Percentiles rank a stretch among this genome's conserved stretches.
These are phyloP conservation scores for Pheosia tremula DNA, from an alignment of 2,888 invertebrate species.

Conservation along the genomic window DNA sequence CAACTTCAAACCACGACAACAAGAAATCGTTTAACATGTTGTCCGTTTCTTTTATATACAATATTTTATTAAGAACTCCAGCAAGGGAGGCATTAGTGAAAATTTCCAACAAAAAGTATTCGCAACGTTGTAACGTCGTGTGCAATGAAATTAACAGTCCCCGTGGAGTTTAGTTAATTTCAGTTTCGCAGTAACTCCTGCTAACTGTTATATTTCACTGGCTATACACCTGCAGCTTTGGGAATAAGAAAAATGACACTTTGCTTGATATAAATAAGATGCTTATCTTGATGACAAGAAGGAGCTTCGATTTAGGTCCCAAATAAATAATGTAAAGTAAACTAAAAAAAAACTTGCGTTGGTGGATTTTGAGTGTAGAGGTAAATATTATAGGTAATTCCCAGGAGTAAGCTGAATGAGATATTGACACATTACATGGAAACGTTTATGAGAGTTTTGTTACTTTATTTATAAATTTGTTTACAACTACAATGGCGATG, in stretches of 20 bases:
- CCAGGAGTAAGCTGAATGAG: conserved; percentile 10
- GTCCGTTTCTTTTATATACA: not conserved
- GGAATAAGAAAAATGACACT: conserved; percentile 4
- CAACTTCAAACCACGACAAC: not conserved
- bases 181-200: conserved; percentile 36
- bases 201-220: conserved; percentile 44
- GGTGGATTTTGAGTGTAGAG: no score
- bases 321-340: no score
- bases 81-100: conserved; percentile 20
- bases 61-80: conserved; percentile 24
- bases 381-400: no score
- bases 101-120: conserved; percentile 37
- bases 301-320: no score
- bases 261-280: no score
- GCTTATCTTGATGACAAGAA: no score
- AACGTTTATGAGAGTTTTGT: not conserved
- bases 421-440: no score
- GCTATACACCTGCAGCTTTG: conserved; percentile 31
- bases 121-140: conserved; percentile 26
- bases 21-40: not conserved
- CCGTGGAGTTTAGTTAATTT: conserved; percentile 45
- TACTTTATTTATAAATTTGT: not conserved
- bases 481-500: conserved; percentile 3
- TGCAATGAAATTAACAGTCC: conserved; percentile 47
- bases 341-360: no score